phyloP scores from a whole-genome alignment of 2,797 vertebrate genomes.

The Rhynchotus rufescens region DNA sequence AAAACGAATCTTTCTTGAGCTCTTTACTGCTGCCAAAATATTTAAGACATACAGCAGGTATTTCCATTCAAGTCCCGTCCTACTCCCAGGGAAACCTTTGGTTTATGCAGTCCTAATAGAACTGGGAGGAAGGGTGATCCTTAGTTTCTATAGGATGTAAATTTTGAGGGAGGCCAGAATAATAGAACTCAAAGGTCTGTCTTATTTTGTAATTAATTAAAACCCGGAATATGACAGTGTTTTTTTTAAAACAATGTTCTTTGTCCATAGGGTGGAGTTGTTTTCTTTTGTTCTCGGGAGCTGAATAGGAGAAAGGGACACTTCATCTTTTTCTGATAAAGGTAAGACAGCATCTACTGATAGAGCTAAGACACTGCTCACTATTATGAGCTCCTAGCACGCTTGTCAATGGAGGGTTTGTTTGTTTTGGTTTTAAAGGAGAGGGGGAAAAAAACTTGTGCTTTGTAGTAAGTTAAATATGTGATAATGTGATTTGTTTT shows the following conservation, averaged over 20 bases:
- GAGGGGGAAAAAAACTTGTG: not conserved
- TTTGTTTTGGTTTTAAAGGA: slow-evolving; percentile 21
- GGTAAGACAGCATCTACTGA: slow-evolving; percentile 66
- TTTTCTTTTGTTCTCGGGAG: slow-evolving; percentile 54
- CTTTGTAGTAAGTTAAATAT: slow-evolving; percentile 47
- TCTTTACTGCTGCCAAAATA: not conserved
- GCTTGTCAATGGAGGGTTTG: slow-evolving; percentile 60
- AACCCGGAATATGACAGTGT: not conserved
- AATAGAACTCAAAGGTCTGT: not conserved
- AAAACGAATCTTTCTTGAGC: not conserved
- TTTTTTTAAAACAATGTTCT: slow-evolving; percentile 36
- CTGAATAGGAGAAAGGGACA: slow-evolving; percentile 57
- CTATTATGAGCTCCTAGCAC: slow-evolving; percentile 26
- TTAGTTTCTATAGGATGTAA: not conserved
- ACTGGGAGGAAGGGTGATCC: not conserved
- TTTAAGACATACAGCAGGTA: not conserved
- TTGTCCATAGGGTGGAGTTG: slow-evolving; percentile 64
- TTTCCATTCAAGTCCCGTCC: not conserved
- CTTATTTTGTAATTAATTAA: slow-evolving; percentile 1
- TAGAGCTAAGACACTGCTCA: slow-evolving; percentile 60
- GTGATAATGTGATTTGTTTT: slow-evolving; percentile 54
- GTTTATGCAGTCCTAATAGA: not conserved
- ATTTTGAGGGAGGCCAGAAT: not conserved
- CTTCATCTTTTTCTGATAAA: slow-evolving; percentile 64
- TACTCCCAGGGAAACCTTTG: not conserved